A percentile compares a stretch with the other conserved stretches of the same genome.
Conservation (phyloP, 2,888 invertebrate species). For the Pristionchus arcanus region DNA sequence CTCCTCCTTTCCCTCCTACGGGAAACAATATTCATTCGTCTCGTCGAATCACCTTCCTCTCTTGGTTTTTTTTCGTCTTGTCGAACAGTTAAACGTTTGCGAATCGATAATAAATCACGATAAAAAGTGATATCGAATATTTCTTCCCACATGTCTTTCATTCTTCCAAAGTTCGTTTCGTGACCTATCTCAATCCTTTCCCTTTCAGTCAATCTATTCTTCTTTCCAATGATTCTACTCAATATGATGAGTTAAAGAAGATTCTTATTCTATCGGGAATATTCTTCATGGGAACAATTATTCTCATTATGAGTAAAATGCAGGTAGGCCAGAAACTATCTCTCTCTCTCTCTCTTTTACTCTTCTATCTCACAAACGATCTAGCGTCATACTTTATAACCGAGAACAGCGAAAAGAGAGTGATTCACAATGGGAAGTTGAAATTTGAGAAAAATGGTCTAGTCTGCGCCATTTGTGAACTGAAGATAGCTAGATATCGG, state of each 20-base stretch:
- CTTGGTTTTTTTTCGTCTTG: neutral
- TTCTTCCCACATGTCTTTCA: neutral
- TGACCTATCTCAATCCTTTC: neutral
- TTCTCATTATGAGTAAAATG: slow-evolving; percentile 47
- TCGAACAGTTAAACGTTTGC: neutral
- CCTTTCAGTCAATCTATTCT: slow-evolving; percentile 44
- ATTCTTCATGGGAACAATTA: slow-evolving; percentile 53
- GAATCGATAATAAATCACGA: neutral
- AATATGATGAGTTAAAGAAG: slow-evolving; percentile 55
- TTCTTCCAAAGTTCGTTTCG: neutral
- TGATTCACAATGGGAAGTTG: neutral
- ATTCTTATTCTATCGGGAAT: slow-evolving; percentile 55
- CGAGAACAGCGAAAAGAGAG: neutral
- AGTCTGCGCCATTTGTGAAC: neutral
- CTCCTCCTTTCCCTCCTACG: neutral
- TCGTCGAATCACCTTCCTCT: neutral
- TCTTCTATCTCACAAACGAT: neutral
- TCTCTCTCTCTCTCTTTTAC: no score
- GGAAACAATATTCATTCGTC: neutral
- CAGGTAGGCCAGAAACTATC: slow-evolving; percentile 52
- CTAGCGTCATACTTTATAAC: slow-evolving; percentile 10
- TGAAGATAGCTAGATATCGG: neutral
- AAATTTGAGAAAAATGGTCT: neutral
- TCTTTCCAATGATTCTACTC: slow-evolving; percentile 16
- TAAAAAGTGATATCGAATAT: neutral